A percentile compares a stretch with the other conserved stretches of the same genome.
Conservation (phyloP, 1,140 invertebrate species). For the Oncopeltus fasciatus region DNA sequence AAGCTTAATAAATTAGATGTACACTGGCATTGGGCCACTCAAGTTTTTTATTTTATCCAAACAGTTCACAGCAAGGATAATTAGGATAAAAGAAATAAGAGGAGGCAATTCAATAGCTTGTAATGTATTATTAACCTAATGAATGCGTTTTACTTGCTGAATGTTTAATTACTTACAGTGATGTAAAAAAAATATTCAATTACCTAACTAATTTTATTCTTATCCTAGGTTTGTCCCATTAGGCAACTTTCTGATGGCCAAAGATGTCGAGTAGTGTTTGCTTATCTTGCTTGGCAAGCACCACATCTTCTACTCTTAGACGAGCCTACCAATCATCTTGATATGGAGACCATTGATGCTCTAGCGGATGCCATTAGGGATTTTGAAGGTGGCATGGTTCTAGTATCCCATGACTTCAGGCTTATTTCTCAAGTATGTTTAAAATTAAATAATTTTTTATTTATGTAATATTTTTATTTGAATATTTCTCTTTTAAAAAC, state of each 20-base stretch:
- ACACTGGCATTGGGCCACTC: too few relatives aligned
- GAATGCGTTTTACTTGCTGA: too few relatives aligned
- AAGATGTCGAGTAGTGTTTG: conserved; percentile 94
- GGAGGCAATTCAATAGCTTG: too few relatives aligned
- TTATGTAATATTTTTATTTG: not conserved
- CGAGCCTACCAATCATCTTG: conserved; percentile 98
- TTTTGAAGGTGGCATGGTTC: conserved; percentile 94
- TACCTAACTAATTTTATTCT: not conserved
- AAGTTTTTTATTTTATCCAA: too few relatives aligned
- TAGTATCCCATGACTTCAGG: conserved; percentile 95
- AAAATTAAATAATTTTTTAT: too few relatives aligned
- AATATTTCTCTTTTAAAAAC: too few relatives aligned
- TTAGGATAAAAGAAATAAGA: too few relatives aligned
- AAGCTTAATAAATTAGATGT: too few relatives aligned
- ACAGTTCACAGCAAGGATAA: too few relatives aligned
- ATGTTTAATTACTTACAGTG: too few relatives aligned
- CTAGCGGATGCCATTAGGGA: conserved; percentile 94
- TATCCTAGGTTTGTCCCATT: conserved; percentile 78
- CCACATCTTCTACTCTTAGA: conserved; percentile 89
- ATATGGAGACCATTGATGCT: conserved; percentile 98
- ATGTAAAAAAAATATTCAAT: too few relatives aligned
- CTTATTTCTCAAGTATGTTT: conserved; percentile 87
- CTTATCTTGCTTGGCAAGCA: conserved; percentile 87
- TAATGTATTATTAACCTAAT: too few relatives aligned
- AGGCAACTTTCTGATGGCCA: conserved; percentile 96